Base-by-base conservation (phyloP, 2,888 invertebrate genomes). In the Limenitis camilla region DNA sequence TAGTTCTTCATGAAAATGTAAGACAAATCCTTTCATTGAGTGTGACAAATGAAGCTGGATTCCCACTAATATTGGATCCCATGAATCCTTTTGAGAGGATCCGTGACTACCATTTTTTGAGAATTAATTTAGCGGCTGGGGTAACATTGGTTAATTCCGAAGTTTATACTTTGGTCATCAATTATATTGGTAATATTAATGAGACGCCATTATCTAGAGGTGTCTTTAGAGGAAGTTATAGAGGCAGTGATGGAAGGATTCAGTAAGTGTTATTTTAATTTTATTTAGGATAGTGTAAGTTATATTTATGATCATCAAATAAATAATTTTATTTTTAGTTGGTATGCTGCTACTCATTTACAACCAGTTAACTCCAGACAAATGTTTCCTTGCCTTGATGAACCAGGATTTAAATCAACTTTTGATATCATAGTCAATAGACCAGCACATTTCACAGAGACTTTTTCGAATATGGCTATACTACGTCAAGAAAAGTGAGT, bases 331-430 rank as follows among this genome's bases (percentile, higher is more conserved):
- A 6, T 11, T 45, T 57, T 9, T 31, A 94, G 94, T 67, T 94
- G 93, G 93, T 89, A 94, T 53, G 92, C 92, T 0, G 91, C 92
- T 0, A 93, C 93, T 9, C 94, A 94, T 69, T 91, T 94, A 67
- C 93, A 94, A 76, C 91, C 94, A 0, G 92, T 92, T 0, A 92
- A 94, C 71, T 93, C 94, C 0, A 89, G 94, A 36, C 90, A 91
- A 65, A 92, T 93, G 1, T 95, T 95, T 78, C 95, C 95, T 0
- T 92, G 94, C 71, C 94, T 95, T 65, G 95, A 96, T 72, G 95
- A 96, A 69, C 95, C 95, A 4, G 92, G 87, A 0, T 85, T 79
- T 54, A 87, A 86, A 55, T 80, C 85, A 1, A 79, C 92, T 0
- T 87, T 94, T 58, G 93, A 93, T 19, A 85, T 87, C 27, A 76